Evolutionary conservation across 2,888 invertebrate genomes (phyloP), one percentile per base, ranked within the genome.

Genomic region (Acrobasis suavella): DNA sequence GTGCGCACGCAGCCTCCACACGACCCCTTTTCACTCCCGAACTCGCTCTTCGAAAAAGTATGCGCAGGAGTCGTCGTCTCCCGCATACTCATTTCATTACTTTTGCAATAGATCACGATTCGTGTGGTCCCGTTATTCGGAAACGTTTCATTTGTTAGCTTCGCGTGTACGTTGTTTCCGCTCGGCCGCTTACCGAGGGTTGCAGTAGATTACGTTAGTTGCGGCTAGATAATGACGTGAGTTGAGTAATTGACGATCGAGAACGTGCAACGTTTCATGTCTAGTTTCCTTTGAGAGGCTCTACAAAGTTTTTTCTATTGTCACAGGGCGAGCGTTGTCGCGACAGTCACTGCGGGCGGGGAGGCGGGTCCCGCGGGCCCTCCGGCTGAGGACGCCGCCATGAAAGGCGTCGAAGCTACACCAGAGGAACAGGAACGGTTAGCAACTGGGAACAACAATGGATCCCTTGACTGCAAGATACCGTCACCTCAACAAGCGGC

Each of bases 401-500:
- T 92, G 92, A 92, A 89, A 83, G 90, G 91, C 76, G 91, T 87
- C 67, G 91, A 92, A 76, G 92, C 85, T 72, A 92, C 92, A 73
- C 84, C 91, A 71, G 92, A 92, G 76, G 92, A 92, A 80, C 92
- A 91, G 73, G 91, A 91, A 78, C 82, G 90, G 68, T 73, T 91
- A 73, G 91, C 91, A 65, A 85, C 89, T 63, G 91, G 91, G 67
- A 93, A 95, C 70, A 94, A 93, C 75, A 97, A 97, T 88, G 97
- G 97, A 58, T 92, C 89, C 46, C 93, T 97, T 75, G 97, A 96
- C 67, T 95, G 95, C 62, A 96, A 96, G 76, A 93, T 95, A 67
- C 97, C 97, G 0, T 88, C 91, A 62, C 72, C 77, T 49, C 75
- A 82, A 75, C 75, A 80, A 63, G 95, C 95, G 0, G 90, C 88